phyloP scores from a whole-genome alignment of 2,888 invertebrate species.

The Drosophila subquinaria region DNA sequence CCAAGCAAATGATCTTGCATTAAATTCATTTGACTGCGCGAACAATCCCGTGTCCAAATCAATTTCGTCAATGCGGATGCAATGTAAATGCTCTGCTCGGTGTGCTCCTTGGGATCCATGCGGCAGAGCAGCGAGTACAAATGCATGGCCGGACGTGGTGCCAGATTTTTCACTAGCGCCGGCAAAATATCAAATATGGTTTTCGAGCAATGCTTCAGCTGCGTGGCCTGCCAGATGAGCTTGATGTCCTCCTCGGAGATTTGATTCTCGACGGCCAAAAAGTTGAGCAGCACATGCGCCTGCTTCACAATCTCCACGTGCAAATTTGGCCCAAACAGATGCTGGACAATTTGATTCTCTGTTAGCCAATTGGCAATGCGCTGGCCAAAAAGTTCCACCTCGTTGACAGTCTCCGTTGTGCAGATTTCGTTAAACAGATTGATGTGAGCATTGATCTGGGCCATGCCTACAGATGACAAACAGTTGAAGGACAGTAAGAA shows the following conservation, averaged over 20 bases:
- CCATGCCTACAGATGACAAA: conserved; percentile 87
- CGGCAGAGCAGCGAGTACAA: conserved; percentile 94
- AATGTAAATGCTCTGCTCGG: conserved; percentile 95
- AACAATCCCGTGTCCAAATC: conserved; percentile 92
- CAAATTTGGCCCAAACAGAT: conserved; percentile 98
- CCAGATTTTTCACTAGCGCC: conserved; percentile 95
- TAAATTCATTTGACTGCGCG: conserved; percentile 85
- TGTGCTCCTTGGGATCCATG: conserved; percentile 95
- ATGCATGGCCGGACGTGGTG: conserved; percentile 95
- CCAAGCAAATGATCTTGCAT: conserved; percentile 85
- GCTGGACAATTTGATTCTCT: conserved; percentile 95
- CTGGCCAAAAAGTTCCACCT: conserved; percentile 93
- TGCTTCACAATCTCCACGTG: conserved; percentile 98
- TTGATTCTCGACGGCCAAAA: conserved; percentile 95
- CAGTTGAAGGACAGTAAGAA: not conserved
- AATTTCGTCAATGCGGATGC: conserved; percentile 96
- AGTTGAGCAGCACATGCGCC: conserved; percentile 96
- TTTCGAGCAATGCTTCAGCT: conserved; percentile 97
- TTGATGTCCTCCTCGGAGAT: conserved; percentile 96
- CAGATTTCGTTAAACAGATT: conserved; percentile 96
- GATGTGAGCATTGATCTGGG: conserved; percentile 97
- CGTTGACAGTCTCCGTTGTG: conserved; percentile 94
- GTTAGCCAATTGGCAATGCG: conserved; percentile 95
- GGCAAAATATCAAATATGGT: conserved; percentile 96
- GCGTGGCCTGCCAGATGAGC: conserved; percentile 97